phyloP scores from a whole-genome alignment of 30 jellyfish, hydroid and myxozoan species.

The Rhopilema esculentum region DNA sequence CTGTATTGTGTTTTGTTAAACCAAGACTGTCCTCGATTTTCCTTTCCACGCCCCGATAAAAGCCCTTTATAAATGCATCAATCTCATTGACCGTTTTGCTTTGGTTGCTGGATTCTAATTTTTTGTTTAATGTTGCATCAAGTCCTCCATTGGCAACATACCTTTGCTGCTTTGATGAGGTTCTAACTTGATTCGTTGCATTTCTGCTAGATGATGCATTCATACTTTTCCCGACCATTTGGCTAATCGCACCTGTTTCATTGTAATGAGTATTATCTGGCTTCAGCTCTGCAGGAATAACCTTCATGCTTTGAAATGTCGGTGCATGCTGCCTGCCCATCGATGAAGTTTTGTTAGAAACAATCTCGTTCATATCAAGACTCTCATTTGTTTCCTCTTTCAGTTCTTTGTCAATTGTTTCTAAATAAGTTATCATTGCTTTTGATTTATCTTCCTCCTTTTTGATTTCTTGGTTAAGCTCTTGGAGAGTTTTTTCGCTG shows the following conservation, averaged over 20 bases:
- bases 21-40: background rate
- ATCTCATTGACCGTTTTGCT: background rate
- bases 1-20: background rate
- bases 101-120: background rate
- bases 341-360: background rate
- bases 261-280: background rate
- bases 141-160: background rate
- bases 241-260: background rate
- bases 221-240: background rate
- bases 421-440: conserved; percentile 52
- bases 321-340: background rate
- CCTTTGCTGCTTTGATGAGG: background rate
- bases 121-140: background rate
- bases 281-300: background rate
- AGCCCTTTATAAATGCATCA: background rate
- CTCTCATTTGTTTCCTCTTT: conserved; percentile 29
- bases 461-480: conserved; percentile 32
- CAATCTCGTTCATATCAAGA: background rate
- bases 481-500: conserved; percentile 29
- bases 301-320: background rate
- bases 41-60: background rate
- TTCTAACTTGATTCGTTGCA: background rate
- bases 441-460: conserved; percentile 55
- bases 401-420: conserved; percentile 62
- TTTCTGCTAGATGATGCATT: background rate